Conservation (phyloP, 2,113 vertebrate genomes). For the Pithys albifrons region DNA sequence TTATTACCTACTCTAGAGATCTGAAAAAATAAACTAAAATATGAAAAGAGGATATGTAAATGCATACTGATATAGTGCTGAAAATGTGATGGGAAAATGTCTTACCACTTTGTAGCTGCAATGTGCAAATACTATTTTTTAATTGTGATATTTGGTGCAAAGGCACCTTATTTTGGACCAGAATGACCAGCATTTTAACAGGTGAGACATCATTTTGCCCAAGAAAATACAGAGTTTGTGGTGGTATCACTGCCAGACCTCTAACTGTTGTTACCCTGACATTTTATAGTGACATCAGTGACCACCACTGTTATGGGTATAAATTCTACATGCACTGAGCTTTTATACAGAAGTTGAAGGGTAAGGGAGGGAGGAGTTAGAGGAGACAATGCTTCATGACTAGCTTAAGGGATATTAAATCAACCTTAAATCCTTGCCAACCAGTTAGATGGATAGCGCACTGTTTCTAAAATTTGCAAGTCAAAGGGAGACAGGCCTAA, state of each 20-base stretch:
- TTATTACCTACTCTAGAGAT: not conserved
- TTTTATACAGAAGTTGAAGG: not conserved
- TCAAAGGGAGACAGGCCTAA: slow-evolving; percentile 39
- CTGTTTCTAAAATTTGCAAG: slow-evolving; percentile 57
- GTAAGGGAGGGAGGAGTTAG: not conserved
- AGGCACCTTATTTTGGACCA: not conserved
- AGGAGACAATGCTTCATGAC: slow-evolving; percentile 8
- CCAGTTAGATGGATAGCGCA: not conserved
- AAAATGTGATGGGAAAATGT: not conserved
- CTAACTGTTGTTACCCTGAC: not conserved
- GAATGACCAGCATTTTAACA: not conserved
- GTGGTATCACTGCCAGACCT: not conserved
- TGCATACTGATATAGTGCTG: not conserved
- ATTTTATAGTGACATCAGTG: not conserved
- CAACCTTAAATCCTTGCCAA: slow-evolving; percentile 48
- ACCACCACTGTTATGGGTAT: not conserved
- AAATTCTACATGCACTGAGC: not conserved
- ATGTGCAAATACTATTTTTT: not conserved
- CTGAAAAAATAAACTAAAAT: slow-evolving; percentile 6
- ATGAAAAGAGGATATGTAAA: not conserved
- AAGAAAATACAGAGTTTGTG: not conserved
- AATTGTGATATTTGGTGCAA: not conserved
- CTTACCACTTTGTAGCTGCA: not conserved
- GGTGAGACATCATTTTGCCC: not conserved
- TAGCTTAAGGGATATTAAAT: slow-evolving; percentile 16